A percentile compares a stretch with the other conserved stretches of the same genome.
Evolutionary conservation across 2,797 vertebrate species (phyloP).

Genomic region (Phrynocephalus forsythii): DNA sequence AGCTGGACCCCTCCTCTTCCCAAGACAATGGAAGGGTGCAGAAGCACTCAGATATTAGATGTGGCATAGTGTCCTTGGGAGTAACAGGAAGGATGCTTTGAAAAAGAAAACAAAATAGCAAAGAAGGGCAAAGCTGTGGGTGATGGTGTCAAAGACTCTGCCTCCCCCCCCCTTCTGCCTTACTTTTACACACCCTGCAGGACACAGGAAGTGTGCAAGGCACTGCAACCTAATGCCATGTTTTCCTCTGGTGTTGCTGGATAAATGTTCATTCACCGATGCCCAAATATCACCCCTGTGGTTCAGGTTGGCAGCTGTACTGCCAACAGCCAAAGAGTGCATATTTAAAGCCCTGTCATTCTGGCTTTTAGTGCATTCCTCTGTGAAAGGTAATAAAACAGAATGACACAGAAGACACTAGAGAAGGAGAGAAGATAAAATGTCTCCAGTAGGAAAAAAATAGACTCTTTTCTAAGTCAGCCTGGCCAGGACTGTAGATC

Average conservation of each 20-base stretch:
- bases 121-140: too few relatives aligned
- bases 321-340: conserved; percentile 17
- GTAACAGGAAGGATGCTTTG: too few relatives aligned
- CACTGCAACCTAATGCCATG: background rate
- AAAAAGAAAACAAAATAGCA: too few relatives aligned
- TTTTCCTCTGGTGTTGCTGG: background rate
- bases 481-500: background rate
- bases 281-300: background rate
- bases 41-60: too few relatives aligned
- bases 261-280: background rate
- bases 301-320: background rate
- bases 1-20: background rate
- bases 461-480: background rate
- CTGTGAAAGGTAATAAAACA: background rate
- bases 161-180: too few relatives aligned
- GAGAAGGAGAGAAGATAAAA: too few relatives aligned
- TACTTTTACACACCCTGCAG: too few relatives aligned
- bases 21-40: background rate
- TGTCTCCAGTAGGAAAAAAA: background rate
- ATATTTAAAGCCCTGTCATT: background rate
- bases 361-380: conserved; percentile 16
- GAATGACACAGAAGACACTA: background rate
- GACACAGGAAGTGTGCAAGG: too few relatives aligned
- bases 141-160: too few relatives aligned
- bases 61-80: too few relatives aligned